Base-by-base conservation (phyloP, 2,888 invertebrate species). In the Eupithecia centaureata region DNA sequence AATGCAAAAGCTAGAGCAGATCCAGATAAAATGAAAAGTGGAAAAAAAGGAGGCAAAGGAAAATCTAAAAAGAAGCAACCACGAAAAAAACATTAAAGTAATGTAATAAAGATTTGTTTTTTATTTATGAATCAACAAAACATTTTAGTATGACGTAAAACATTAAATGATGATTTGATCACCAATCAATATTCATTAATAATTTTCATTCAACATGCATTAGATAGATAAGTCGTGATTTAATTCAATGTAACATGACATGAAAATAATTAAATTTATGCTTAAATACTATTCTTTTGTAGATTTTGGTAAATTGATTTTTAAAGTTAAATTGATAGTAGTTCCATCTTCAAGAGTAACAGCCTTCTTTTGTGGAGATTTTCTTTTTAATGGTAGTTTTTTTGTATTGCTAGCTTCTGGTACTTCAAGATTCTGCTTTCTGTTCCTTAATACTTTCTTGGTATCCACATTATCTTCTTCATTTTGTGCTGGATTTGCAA, bases 51-150 rank as follows among this genome's bases (percentile, higher is more conserved):
- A 54, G 59, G 85, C 32, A 94, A 92, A 76, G 89, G 89, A 70
- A 86, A 90, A 74, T 84, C 89, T 71, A 93, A 91, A 81, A 90
- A 86, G 73, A 87, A 84, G 77, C 76, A 77, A 77, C 87, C 87
- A 32, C 90, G 80, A 77, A 86, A 86, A 79, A 91, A 90, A 84
- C 86, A 90, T 78, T 87, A 83, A 83, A 75, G 32, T 61, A 67
- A 33, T 10, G 27, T 30, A 25, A n/a, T 58, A 61, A 52, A 61
- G 60, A 61, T 33, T n/a, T 12, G 18, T 51, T n/a, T 61, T 63
- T 63, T 65, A 57, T 51, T 68, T 7, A 13, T 54, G 18, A 65
- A 60, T 60, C 47, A 67, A 67, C 42, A 65, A 61, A 52, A 62
- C 57, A 68, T 67, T 18, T 47, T 54, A 32, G 51, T 62, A 61